phyloP scores from a whole-genome alignment of 1,140 invertebrate genomes.

The Linepithema humile region DNA sequence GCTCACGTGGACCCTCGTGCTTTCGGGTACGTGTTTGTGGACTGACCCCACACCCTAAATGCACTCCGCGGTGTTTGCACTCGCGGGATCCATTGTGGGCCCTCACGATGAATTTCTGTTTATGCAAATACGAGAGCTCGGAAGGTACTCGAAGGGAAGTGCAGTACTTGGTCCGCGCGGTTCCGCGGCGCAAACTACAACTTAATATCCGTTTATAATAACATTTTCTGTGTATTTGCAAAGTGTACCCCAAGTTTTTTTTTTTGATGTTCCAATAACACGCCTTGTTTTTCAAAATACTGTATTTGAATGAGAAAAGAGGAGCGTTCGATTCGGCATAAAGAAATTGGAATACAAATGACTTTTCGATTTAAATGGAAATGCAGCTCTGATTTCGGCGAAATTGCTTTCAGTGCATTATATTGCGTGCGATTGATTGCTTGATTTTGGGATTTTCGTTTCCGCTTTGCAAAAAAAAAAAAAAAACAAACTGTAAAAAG shows the following conservation, averaged over 20 bases:
- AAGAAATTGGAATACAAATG: neutral
- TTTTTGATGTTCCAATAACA: neutral
- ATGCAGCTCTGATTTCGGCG: neutral
- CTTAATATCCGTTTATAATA: constrained; percentile 8
- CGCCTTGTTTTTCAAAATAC: neutral
- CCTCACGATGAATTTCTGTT: constrained; percentile 67
- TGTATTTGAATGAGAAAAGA: neutral
- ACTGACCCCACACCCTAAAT: constrained; percentile 51
- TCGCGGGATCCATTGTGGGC: constrained; percentile 55
- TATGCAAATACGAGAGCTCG: constrained; percentile 64
- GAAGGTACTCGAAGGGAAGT: constrained; percentile 15
- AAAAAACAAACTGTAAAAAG: neutral
- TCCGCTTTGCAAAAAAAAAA: neutral
- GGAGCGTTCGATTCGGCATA: neutral
- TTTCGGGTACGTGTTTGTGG: constrained; percentile 51
- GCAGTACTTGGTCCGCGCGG: neutral
- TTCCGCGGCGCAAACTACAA: constrained; percentile 30
- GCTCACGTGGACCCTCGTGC: constrained; percentile 21
- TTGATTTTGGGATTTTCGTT: neutral
- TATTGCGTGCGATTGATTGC: neutral
- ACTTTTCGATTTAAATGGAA: constrained; percentile 28
- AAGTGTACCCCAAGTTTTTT: neutral
- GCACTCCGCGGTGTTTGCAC: constrained; percentile 63
- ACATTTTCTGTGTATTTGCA: neutral
- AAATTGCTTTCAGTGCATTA: constrained; percentile 1